phyloP scores from a whole-genome alignment of 2,797 vertebrate genomes.

The Premnoplex brunnescens region DNA sequence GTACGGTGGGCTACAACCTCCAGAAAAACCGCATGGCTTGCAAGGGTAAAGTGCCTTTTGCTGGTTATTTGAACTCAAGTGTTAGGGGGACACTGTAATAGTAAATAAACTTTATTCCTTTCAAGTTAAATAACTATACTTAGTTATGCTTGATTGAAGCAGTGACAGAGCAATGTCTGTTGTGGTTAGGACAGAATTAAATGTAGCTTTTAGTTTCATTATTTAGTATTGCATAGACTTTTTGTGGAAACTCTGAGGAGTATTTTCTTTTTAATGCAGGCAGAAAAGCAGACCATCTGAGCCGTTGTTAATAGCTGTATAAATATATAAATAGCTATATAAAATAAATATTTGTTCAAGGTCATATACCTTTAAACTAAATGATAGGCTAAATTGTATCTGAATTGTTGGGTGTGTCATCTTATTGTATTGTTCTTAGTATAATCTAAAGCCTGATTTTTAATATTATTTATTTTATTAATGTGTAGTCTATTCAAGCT shows the following conservation, averaged over 20 bases:
- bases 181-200: background rate
- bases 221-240: background rate
- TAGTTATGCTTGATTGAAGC: background rate
- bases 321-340: no score
- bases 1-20: conserved; percentile 94
- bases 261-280: background rate
- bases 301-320: rapidly evolving
- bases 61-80: background rate
- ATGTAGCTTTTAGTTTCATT: background rate
- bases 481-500: background rate
- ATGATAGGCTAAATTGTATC: background rate
- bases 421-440: background rate
- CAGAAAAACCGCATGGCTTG: conserved; percentile 92
- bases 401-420: background rate
- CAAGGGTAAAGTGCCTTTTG: conserved; percentile 79
- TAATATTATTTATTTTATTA: no score
- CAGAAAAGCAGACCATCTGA: background rate
- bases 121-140: background rate
- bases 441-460: background rate
- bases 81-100: background rate
- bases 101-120: background rate
- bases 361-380: background rate
- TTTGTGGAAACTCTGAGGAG: background rate
- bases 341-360: background rate
- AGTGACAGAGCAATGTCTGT: background rate